Percentiles rank a stretch among this genome's conserved stretches.
phyloP scores from a whole-genome alignment of 1,140 invertebrate species.

The Saccostrea cuccullata region DNA sequence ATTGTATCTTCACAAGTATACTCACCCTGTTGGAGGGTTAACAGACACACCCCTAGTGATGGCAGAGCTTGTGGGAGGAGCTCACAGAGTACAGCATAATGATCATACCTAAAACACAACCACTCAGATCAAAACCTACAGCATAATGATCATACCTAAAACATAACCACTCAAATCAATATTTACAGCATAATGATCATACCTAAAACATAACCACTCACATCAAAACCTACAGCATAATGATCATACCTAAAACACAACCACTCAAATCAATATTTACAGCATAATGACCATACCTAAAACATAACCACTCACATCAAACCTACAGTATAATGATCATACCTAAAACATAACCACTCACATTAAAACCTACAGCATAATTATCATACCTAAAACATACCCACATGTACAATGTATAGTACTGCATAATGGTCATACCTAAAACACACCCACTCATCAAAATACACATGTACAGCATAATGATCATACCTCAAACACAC shows the following conservation, averaged over 20 bases:
- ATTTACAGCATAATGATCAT: slow-evolving; percentile 92
- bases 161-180: slow-evolving; percentile 44
- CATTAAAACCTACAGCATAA: neutral
- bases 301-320: too few species aligned
- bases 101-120: slow-evolving; percentile 84
- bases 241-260: too few species aligned
- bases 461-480: neutral
- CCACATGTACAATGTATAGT: slow-evolving; percentile 73
- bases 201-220: slow-evolving; percentile 75
- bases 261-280: too few species aligned
- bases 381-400: slow-evolving; percentile 78
- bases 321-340: slow-evolving; percentile 95
- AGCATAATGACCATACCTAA: too few species aligned
- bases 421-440: slow-evolving; percentile 94
- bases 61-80: slow-evolving; percentile 89
- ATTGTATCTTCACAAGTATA: neutral
- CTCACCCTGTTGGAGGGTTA: slow-evolving; percentile 78
- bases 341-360: slow-evolving; percentile 75
- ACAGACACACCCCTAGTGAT: slow-evolving; percentile 81
- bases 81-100: slow-evolving; percentile 95
- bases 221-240: neutral
- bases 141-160: slow-evolving; percentile 73
- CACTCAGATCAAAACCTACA: neutral
- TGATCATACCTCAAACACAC: too few species aligned
- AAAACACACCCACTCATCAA: slow-evolving; percentile 52